These are phyloP conservation scores for Poliocrania exsul DNA, from an alignment of 2,797 vertebrate species.

Conservation along the genomic window DNA sequence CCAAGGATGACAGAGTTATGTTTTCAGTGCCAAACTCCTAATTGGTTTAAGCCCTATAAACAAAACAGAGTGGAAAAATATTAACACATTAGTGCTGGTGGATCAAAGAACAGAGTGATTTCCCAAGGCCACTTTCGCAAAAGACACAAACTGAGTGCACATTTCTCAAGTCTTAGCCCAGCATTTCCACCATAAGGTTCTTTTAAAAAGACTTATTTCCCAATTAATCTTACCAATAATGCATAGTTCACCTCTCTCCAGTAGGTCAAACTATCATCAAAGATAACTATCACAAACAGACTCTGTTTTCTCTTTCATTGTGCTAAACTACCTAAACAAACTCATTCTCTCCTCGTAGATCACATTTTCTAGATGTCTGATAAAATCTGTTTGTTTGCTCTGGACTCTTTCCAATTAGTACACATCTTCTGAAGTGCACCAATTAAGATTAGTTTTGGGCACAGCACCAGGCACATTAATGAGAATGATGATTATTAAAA, in stretches of 20 bases:
- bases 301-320: not conserved
- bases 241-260: not conserved
- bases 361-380: conserved; percentile 33
- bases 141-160: not conserved
- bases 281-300: not conserved
- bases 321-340: conserved; percentile 6
- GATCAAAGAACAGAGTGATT: conserved; percentile 33
- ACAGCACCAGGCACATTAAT: conserved; percentile 32
- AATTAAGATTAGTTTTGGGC: conserved; percentile 55
- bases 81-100: not conserved
- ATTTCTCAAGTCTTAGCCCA: not conserved
- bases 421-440: conserved; percentile 49
- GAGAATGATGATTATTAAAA: conserved; percentile 28
- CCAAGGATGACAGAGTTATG: not conserved
- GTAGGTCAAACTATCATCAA: conserved; percentile 3
- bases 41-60: conserved; percentile 46
- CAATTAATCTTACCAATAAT: not conserved
- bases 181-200: not conserved
- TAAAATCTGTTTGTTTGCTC: conserved; percentile 37
- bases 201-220: not conserved
- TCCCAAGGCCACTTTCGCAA: not conserved
- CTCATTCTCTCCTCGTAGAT: not conserved
- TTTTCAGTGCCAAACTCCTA: conserved; percentile 43
- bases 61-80: conserved; percentile 45
- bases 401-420: conserved; percentile 15